Evolutionary conservation across 2,888 invertebrate genomes (phyloP), one percentile per base, ranked within the genome.

Genomic region (Sericinus montela): DNA sequence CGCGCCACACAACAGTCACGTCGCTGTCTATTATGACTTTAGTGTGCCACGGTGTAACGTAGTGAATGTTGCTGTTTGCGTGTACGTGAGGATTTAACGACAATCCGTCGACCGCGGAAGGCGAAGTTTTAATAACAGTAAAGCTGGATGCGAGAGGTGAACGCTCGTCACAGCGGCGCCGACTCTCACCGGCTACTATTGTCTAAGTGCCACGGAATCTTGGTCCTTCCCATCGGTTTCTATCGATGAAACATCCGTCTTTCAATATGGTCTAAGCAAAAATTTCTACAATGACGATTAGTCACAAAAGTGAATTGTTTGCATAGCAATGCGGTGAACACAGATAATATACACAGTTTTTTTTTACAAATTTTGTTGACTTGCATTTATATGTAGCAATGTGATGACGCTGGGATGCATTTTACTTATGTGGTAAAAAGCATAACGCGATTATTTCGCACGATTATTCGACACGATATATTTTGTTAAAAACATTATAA

Each of bases 141-240:
- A 67, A 65, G 62, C 75, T 80, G 77, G 80, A 80, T 82, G 75
- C 71, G 77, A 84, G 81, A 86, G 87, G 87, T 87, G 82, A 88
- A 88, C 74, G 87, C 79, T 86, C 87, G 84, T 84, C 84, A 75
- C 76, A 73, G 78, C 82, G 84, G 82, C 84, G 86, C 83, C 83
- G 80, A 81, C 86, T 86, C 86, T 84, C 87, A 80, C 85, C 81
- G 80, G 76, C 76, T 60, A 78, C 80, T 85, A 87, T 87, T 87
- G 87, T 88, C 84, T 85, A 80, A 84, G 82, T 83, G 86, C 82
- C 78, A 76, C 83, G 83, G 85, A 81, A 84, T 87, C 87, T 85
- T 85, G 78, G 85, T 86, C 84, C 87, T 86, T 84, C 80, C 78
- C 84, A 84, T 80, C 80, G 80, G 77, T 85, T 82, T 81, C 84